Conservation (phyloP, 2,888 invertebrate genomes). For the Dolomedes plantarius region DNA sequence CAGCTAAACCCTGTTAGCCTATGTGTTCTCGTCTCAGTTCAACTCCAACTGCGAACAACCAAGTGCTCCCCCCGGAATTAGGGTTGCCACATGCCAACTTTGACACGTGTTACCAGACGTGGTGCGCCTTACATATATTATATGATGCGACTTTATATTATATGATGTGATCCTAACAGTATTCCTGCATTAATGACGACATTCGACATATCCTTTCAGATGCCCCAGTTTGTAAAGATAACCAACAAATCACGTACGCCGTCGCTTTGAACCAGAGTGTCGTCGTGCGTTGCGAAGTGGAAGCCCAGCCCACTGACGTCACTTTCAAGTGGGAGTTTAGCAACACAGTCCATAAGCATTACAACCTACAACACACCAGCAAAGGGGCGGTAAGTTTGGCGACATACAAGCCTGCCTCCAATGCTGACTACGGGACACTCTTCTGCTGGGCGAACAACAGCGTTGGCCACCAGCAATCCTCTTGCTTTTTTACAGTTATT, state of each 20-base stretch:
- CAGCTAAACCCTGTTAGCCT: too few species aligned
- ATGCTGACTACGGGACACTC: conserved; percentile 23
- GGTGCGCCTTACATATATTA: too few species aligned
- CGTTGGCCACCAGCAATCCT: conserved; percentile 21
- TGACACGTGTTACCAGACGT: too few species aligned
- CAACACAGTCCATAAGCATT: conserved; percentile 33
- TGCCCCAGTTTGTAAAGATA: conserved; percentile 17
- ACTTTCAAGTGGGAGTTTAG: conserved; percentile 32
- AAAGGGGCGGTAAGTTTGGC: conserved; percentile 19
- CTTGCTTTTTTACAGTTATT: conserved; percentile 33
- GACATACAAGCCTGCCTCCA: not conserved
- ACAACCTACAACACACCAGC: conserved; percentile 2
- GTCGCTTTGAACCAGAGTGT: conserved; percentile 17
- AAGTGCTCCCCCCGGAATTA: too few species aligned
- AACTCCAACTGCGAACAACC: too few species aligned
- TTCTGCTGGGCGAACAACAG: conserved; percentile 33
- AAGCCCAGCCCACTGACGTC: conserved; percentile 22
- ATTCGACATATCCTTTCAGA: not conserved
- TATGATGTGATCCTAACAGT: too few species aligned
- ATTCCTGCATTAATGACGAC: too few species aligned
- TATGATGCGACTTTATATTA: too few species aligned
- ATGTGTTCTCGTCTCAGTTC: too few species aligned
- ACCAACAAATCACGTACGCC: conserved; percentile 21
- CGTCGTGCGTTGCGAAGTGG: conserved; percentile 15
- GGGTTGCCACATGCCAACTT: too few species aligned